Evolutionary conservation across 2,113 vertebrate species (phyloP), one percentile per base, ranked within the genome.

Genomic region (Grantiella picta): DNA sequence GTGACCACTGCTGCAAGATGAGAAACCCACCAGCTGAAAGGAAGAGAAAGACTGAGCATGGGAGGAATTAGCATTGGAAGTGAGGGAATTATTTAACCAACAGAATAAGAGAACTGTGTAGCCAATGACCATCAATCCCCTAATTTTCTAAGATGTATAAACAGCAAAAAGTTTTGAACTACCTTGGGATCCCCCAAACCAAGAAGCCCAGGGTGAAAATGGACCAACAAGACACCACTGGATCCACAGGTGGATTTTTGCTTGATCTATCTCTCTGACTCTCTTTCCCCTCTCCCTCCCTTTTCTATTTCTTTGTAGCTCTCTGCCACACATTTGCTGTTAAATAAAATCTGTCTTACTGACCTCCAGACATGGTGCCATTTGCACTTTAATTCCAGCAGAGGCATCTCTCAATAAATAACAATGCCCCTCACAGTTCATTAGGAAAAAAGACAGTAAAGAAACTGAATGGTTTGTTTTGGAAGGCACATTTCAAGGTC

Each of bases 171-270:
- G 12, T 35, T 75, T 57, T 66, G 24, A 57, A 50, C 13, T 21
- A 42, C 16, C 13, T 66, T 0, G 0, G 24, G 7, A 66, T 13
- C 9, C 24, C 47, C 52, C 31, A 25, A 40, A 24, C 15, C 20
- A 49, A 40, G 42, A 57, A 24, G 4, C 23, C 24, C 52, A 40
- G 12, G 20, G 25, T n/a, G 13, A 35, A 24, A 57, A 66, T 50
- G 25, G 9, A 66, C 25, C 13, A 42, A 18, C 13, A 59, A 21
- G 44, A 9, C 29, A 49, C 42, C 60, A 13, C 36, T 52, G 45
- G 31, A 61, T 52, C 38, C 47, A 36, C 33, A 35, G 16, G 56
- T 15, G 9, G 12, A 4, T 24, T 76, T 42, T 16, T 50, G 8
- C 31, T 31, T 66, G 4, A 17, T 24, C 12, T 65, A 3, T 42